Evolutionary conservation across 2,113 vertebrate genomes (phyloP).

Genomic region (Apus apus): DNA sequence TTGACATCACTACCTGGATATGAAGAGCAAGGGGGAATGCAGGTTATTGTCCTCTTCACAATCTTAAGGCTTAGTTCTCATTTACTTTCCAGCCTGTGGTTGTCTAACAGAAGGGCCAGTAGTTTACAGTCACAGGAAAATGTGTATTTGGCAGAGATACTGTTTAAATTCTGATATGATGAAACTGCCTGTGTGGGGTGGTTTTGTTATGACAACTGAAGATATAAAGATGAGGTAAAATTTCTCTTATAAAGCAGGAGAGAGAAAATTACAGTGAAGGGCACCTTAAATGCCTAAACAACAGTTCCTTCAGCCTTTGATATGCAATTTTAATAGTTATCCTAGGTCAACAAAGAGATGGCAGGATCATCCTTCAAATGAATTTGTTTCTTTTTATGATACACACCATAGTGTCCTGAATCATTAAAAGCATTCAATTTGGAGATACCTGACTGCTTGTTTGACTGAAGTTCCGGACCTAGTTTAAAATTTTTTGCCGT

Average conservation of each 20-base stretch:
- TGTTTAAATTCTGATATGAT: neutral
- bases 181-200: neutral
- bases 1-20: neutral
- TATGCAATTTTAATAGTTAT: constrained; percentile 29
- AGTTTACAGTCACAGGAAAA: constrained; percentile 32
- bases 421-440: neutral
- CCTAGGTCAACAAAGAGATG: neutral
- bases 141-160: neutral
- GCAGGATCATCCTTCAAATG: neutral
- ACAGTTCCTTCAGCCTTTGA: constrained; percentile 15
- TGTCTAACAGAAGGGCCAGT: neutral
- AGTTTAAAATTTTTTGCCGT: neutral
- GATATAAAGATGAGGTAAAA: constrained; percentile 19
- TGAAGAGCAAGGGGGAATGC: neutral
- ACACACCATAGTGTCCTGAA: neutral
- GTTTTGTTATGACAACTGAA: constrained; percentile 65
- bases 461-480: neutral
- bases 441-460: constrained; percentile 23
- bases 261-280: constrained; percentile 4
- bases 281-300: neutral
- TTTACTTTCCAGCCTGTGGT: neutral
- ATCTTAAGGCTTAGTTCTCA: neutral
- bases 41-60: neutral
- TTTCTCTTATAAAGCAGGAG: neutral
- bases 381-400: neutral